Base-by-base conservation (phyloP, 2,888 invertebrate genomes). In the Watsonalla cultraria region DNA sequence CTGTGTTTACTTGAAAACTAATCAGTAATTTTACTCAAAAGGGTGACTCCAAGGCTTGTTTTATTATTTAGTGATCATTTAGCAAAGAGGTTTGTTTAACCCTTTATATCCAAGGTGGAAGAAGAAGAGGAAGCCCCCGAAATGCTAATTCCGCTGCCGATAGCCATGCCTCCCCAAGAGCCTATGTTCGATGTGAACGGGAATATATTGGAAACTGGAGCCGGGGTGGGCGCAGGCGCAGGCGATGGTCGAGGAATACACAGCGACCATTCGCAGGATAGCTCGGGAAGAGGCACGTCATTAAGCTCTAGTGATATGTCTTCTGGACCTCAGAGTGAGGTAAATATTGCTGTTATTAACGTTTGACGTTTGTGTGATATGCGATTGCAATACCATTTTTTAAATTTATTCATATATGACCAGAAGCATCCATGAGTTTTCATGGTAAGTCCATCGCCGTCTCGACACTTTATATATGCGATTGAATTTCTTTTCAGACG, bases 161-260 rank as follows among this genome's bases (percentile, higher is more conserved):
- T 58, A 34, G 66, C 55, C 7, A 11, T 68, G 8, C 68, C 66
- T 4, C 52, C 70, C n/a, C 73, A 72, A 2, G 81, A 78, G 24
- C 76, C 78, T 37, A 57, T 70, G 48, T 80, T 73, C 51, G 89
- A 89, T 42, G 59, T 64, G 24, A 86, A 86, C 52, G 84, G 80
- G 4, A 85, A 86, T 59, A 55, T 67, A 1, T 51, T 76, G 39
- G 85, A 81, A 37, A 66, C 73, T 0, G 70, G 63, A 0, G 61
- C 78, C 0, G 82, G 78, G 0, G 68, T 69, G 0, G 76, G 78
- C 1, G 82, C 86, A 1, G 90, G 90, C 2, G 90, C 89, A 2
- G 90, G 90, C 0, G 91, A 90, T 54, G 90, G 91, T 0, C 69
- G 81, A 13, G 90, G 91, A 5, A 85, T 91, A 45, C 91, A 90